phyloP scores from a whole-genome alignment of 2,797 vertebrate species.

The Oophaga sylvatica region DNA sequence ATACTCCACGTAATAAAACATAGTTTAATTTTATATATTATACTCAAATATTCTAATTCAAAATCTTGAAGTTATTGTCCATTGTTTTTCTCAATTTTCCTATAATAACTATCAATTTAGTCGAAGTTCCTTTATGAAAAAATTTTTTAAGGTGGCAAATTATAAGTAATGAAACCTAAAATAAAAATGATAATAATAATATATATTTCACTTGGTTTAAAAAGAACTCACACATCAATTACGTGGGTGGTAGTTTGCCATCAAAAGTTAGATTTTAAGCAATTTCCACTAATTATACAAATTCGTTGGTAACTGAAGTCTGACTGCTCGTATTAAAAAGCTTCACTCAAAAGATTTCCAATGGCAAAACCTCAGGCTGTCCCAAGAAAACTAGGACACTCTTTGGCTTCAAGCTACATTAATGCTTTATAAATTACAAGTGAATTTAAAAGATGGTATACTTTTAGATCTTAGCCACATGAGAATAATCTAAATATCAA shows the following conservation, averaged over 20 bases:
- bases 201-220: not conserved
- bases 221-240: not conserved
- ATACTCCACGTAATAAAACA: too few relatives aligned
- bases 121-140: too few relatives aligned
- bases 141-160: not conserved
- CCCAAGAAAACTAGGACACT: constrained; percentile 7
- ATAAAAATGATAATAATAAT: not conserved
- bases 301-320: not conserved
- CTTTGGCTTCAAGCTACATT: not conserved
- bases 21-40: too few relatives aligned
- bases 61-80: too few relatives aligned
- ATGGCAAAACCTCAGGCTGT: constrained; percentile 3
- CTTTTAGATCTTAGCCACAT: constrained; percentile 7
- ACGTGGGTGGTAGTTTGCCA: not conserved
- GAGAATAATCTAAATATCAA: not conserved
- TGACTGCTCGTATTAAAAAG: not conserved
- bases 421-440: constrained; percentile 12
- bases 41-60: too few relatives aligned
- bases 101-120: too few relatives aligned
- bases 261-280: not conserved
- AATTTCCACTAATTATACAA: not conserved
- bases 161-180: not conserved
- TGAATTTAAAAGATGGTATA: not conserved
- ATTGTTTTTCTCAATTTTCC: too few relatives aligned
- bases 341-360: not conserved